Evolutionary conservation across 2,113 vertebrate genomes (phyloP), one percentile per base, ranked within the genome.

Genomic region (Sturnus vulgaris): DNA sequence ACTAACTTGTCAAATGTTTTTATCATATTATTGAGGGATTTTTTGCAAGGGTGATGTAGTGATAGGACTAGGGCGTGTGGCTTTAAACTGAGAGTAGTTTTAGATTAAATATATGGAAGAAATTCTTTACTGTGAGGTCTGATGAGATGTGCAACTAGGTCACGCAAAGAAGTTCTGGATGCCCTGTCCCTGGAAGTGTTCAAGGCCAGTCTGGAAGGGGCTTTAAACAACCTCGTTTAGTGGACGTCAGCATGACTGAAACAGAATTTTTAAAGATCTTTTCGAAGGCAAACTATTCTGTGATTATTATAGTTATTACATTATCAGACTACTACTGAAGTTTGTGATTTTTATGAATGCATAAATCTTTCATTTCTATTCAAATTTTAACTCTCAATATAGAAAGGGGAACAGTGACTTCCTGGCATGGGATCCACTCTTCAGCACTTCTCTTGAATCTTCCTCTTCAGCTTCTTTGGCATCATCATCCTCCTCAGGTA

Each of bases 351-450:
- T 90, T 85, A 30, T 70, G 23, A 90, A n/a, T 71, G 52, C 66
- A 37, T 78, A 14, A 12, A 13, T 22, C 28, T 94, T 93, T 53
- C 10, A 30, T 92, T 91, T 61, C 25, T 94, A 66, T 90, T 95
- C 46, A 40, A 53, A 84, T 60, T 91, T 20, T 61, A 91, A 95
- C 27, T 92, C 49, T 53, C 89, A 46, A 96, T 75, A 12, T 63
- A 99, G 98, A 88, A 98, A 98, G 96, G 98, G 97, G 37, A 99
- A 97, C 97, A 99, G 97, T 89, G 99, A 99, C 92, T 98, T 99
- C 44, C 97, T 99, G 78, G 99, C 99, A 84, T 98, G 99, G 98
- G 99, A 99, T 95, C 99, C 99, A 46, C 93, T 98, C 10, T 98
- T 99, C 88, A 97, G 98, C 88, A 98, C 98, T 46, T 97, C 98